Conservation (phyloP, 2,888 invertebrate genomes). For the Cepaea hortensis region DNA sequence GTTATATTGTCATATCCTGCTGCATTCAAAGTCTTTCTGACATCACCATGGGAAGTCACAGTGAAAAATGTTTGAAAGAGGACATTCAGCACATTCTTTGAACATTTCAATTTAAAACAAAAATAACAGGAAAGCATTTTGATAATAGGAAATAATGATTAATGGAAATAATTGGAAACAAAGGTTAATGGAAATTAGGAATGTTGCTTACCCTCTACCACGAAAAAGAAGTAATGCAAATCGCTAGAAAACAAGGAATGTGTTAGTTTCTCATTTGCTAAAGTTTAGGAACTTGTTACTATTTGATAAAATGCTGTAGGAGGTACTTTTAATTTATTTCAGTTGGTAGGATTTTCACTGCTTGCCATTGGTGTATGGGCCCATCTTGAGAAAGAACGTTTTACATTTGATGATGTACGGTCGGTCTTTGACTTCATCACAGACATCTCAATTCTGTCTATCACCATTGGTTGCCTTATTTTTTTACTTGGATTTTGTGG, state of each 20-base stretch:
- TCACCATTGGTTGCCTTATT: conserved; percentile 92
- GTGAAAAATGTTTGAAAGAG: no score
- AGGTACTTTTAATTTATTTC: conserved; percentile 60
- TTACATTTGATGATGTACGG: conserved; percentile 79
- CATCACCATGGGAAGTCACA: no score
- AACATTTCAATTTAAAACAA: no score
- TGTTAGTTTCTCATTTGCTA: neutral
- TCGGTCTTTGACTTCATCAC: conserved; percentile 85
- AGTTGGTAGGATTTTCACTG: conserved; percentile 91
- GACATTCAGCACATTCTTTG: no score
- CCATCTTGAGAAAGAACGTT: conserved; percentile 93
- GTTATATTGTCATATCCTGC: no score
- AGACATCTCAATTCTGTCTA: conserved; percentile 92
- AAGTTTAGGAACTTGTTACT: neutral
- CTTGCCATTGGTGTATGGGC: conserved; percentile 93
- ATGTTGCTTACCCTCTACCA: no score
- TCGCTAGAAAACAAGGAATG: neutral
- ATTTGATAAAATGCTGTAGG: neutral
- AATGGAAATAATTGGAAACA: no score
- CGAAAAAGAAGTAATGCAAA: no score
- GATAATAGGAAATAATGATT: no score
- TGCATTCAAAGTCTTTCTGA: no score
- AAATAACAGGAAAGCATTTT: no score
- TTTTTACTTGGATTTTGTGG: conserved; percentile 95
- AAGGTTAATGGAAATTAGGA: no score